A percentile compares a stretch with the other conserved stretches of the same genome.
Conservation (phyloP, 2,797 vertebrate species). For the Urophycis tenuis region DNA sequence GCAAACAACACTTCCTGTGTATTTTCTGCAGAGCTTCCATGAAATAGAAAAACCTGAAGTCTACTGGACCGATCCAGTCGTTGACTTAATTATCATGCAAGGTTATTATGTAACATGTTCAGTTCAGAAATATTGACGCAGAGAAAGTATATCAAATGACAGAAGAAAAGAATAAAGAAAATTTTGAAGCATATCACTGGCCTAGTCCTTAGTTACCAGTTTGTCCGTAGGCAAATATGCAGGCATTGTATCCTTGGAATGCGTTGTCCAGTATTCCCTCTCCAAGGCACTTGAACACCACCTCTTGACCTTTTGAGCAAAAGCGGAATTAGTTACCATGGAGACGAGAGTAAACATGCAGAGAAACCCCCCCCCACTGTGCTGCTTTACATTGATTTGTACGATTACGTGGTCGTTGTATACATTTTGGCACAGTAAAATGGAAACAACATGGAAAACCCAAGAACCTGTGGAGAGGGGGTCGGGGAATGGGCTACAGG, state of each 20-base stretch:
- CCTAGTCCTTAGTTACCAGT: constrained; percentile 76
- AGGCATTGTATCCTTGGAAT: constrained; percentile 99
- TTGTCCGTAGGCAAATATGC: constrained; percentile 99
- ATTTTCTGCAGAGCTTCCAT: constrained; percentile 13
- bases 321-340: constrained; percentile 55
- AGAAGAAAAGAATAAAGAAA: neutral
- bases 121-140: neutral
- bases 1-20: constrained; percentile 53
- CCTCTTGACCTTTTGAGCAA: constrained; percentile 85
- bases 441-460: constrained; percentile 9
- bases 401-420: constrained; percentile 3
- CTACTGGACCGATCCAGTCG: constrained; percentile 1
- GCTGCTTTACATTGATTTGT: neutral
- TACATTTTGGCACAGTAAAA: constrained; percentile 15
- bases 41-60: constrained; percentile 24
- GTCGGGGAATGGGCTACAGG: constrained; percentile 20
- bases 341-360: constrained; percentile 38
- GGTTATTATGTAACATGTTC: neutral
- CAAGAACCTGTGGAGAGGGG: neutral
- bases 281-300: constrained; percentile 99
- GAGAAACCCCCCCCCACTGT: constrained; percentile 26
- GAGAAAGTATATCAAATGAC: neutral
- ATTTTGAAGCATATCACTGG: neutral
- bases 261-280: constrained; percentile 99
- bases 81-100: constrained; percentile 20